phyloP scores from a whole-genome alignment of 92 coral and sea anemone genomes.

The Porites divaricata region DNA sequence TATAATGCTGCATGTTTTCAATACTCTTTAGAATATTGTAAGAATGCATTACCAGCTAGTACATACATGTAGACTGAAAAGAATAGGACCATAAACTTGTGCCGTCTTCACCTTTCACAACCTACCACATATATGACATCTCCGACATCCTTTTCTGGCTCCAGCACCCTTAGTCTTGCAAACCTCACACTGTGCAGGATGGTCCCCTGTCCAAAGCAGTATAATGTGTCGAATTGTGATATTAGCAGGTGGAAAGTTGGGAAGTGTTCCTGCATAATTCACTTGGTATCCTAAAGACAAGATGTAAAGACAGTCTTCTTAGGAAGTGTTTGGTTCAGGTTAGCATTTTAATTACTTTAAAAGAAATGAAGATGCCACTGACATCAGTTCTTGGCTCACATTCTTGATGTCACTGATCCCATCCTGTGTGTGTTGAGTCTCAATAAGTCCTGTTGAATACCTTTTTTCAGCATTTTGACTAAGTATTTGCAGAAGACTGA shows the following conservation, averaged over 20 bases:
- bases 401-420: no score
- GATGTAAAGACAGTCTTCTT: background rate
- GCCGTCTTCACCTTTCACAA: background rate
- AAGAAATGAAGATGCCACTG: no score
- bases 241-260: conserved; percentile 30
- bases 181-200: conserved; percentile 72
- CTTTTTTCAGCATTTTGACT: conserved; percentile 2
- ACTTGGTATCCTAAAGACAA: conserved; percentile 46
- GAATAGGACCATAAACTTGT: background rate
- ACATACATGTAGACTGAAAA: background rate
- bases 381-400: no score
- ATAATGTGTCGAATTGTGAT: conserved; percentile 52
- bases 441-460: background rate
- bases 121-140: conserved; percentile 63
- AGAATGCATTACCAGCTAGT: no score
- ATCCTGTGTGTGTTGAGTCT: background rate
- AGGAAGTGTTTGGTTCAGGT: background rate
- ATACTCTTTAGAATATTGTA: no score
- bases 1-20: conserved; percentile 9
- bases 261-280: conserved; percentile 35
- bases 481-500: background rate
- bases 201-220: conserved; percentile 71
- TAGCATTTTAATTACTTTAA: no score
- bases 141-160: conserved; percentile 62
- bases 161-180: conserved; percentile 70